A percentile compares a stretch with the other conserved stretches of the same genome.
Evolutionary conservation across 2,888 invertebrate species (phyloP).

Genomic region (Campoletis raptor): DNA sequence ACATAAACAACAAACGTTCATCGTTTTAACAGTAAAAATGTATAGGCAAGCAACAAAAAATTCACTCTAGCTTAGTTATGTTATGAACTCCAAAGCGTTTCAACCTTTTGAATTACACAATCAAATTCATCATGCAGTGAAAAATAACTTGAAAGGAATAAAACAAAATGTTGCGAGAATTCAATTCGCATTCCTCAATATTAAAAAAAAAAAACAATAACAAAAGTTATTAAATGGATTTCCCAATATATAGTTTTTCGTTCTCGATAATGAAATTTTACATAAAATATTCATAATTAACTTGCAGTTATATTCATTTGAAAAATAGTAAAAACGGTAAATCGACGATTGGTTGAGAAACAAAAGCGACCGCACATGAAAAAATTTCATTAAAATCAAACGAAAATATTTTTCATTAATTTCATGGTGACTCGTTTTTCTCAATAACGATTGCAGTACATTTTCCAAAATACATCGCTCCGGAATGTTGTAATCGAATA

Average conservation of each 20-base stretch:
- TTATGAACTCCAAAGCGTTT: background rate
- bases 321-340: background rate
- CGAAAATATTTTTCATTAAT: background rate
- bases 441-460: background rate
- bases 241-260: background rate
- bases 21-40: slow-evolving; percentile 6
- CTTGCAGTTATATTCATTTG: background rate
- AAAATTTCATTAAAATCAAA: background rate
- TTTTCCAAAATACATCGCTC: background rate
- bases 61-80: background rate
- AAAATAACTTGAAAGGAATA: background rate
- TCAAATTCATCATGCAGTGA: background rate
- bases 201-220: background rate
- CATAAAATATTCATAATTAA: background rate
- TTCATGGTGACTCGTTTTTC: background rate
- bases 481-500: background rate
- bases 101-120: background rate
- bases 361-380: background rate
- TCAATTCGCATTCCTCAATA: slow-evolving; percentile 56
- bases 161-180: slow-evolving; percentile 27
- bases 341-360: background rate
- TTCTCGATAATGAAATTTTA: background rate
- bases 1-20: slow-evolving; percentile 9
- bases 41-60: background rate
- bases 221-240: background rate